Evolutionary conservation across 2,797 vertebrate genomes (phyloP).

Genomic region (Lycodopsis pacificus): DNA sequence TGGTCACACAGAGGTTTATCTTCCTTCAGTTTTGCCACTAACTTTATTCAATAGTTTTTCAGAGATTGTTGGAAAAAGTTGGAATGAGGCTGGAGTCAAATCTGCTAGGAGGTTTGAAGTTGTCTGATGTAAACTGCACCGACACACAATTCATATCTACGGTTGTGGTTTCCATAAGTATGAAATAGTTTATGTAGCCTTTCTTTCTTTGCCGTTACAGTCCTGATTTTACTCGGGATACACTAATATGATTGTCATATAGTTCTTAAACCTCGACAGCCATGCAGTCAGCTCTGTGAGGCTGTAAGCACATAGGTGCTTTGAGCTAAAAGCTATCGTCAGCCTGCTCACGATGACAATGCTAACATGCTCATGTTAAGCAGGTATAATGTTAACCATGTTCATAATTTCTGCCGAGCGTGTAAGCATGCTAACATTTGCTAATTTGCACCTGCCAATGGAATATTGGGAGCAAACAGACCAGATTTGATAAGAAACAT

Average conservation of each 20-base stretch:
- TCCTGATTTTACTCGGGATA: not conserved
- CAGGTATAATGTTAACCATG: not conserved
- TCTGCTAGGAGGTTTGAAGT: slow-evolving; percentile 7
- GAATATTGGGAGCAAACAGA: not conserved
- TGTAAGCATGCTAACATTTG: too few relatives aligned
- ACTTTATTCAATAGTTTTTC: slow-evolving; percentile 1
- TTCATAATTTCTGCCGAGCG: too few relatives aligned
- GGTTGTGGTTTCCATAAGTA: slow-evolving; percentile 1
- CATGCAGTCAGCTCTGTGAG: not conserved
- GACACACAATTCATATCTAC: not conserved
- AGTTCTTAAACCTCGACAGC: not conserved
- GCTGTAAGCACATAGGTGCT: not conserved
- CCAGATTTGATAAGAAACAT: slow-evolving; percentile 5
- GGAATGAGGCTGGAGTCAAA: not conserved
- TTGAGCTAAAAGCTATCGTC: not conserved
- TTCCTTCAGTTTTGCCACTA: not conserved
- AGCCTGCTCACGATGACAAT: not conserved
- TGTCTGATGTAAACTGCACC: not conserved
- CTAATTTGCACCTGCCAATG: too few relatives aligned
- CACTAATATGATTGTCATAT: not conserved
- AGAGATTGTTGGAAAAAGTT: not conserved
- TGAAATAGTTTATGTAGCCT: not conserved
- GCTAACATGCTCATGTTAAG: too few relatives aligned
- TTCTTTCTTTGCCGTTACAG: not conserved
- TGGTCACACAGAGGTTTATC: slow-evolving; percentile 17